Conservation (phyloP, 2,113 vertebrate genomes). For the Cercocebus atys region DNA sequence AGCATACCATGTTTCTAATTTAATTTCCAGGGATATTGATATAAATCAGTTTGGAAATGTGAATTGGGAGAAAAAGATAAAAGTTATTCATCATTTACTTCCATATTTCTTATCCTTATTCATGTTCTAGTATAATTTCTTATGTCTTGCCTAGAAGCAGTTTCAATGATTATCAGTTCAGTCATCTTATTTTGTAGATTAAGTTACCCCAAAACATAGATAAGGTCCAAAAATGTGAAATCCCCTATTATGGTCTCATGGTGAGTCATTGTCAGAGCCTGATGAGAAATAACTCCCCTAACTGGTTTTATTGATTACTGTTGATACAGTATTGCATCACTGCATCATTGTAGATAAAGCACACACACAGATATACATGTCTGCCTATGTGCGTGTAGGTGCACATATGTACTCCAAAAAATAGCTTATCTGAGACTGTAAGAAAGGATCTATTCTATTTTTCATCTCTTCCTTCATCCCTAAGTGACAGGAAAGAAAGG, state of each 20-base stretch:
- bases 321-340: background rate
- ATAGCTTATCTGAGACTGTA: background rate
- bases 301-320: background rate
- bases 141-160: background rate
- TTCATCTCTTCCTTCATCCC: background rate
- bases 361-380: background rate
- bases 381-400: background rate
- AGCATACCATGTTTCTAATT: background rate
- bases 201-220: background rate
- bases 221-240: accelerated
- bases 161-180: background rate
- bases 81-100: background rate
- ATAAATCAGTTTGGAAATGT: background rate
- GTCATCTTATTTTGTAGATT: background rate
- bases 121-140: background rate
- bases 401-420: background rate
- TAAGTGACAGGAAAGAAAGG: background rate
- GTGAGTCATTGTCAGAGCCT: background rate
- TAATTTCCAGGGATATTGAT: background rate
- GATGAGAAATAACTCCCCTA: background rate
- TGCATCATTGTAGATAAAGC: background rate
- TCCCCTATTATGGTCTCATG: background rate
- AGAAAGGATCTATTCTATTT: background rate
- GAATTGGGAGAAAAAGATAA: background rate
- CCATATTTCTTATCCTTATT: background rate